A percentile compares a stretch with the other conserved stretches of the same genome.
Evolutionary conservation across 1,140 invertebrate genomes (phyloP).

Genomic region (Monochamus saltuarius): DNA sequence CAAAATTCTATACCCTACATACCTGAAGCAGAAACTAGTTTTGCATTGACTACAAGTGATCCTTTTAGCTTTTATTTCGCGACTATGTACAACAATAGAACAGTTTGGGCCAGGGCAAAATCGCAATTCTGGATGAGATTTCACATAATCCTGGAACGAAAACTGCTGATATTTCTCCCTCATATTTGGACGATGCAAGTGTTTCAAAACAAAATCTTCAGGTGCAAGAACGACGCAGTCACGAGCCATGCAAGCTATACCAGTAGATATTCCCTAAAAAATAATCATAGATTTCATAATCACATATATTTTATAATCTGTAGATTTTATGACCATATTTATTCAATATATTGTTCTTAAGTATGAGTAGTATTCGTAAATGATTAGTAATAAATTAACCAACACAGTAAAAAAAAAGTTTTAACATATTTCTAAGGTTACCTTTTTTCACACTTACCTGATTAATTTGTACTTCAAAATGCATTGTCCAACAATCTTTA

Average conservation of each 20-base stretch:
- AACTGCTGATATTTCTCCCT: conserved; percentile 93
- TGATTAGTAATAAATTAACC: neutral
- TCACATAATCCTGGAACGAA: conserved; percentile 94
- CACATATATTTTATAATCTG: no score
- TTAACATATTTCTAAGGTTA: no score
- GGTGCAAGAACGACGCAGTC: conserved; percentile 89
- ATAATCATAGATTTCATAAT: no score
- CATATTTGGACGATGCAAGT: conserved; percentile 74
- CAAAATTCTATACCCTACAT: neutral
- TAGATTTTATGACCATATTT: neutral
- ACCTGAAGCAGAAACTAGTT: conserved; percentile 75
- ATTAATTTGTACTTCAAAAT: conserved; percentile 94
- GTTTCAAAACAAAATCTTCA: conserved; percentile 91
- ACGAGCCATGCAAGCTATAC: conserved; percentile 94
- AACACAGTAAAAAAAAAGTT: no score
- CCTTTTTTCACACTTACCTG: conserved; percentile 64
- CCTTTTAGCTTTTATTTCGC: conserved; percentile 76
- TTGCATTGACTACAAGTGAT: conserved; percentile 78
- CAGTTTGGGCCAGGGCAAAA: conserved; percentile 98
- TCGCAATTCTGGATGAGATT: conserved; percentile 83
- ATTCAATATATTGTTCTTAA: no score
- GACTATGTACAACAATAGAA: conserved; percentile 77
- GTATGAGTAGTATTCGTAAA: no score
- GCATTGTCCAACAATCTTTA: conserved; percentile 91
- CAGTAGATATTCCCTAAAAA: conserved; percentile 64